phyloP scores from a whole-genome alignment of 37 sponge, comb jelly and placozoan species.

The Crambe crambe region DNA sequence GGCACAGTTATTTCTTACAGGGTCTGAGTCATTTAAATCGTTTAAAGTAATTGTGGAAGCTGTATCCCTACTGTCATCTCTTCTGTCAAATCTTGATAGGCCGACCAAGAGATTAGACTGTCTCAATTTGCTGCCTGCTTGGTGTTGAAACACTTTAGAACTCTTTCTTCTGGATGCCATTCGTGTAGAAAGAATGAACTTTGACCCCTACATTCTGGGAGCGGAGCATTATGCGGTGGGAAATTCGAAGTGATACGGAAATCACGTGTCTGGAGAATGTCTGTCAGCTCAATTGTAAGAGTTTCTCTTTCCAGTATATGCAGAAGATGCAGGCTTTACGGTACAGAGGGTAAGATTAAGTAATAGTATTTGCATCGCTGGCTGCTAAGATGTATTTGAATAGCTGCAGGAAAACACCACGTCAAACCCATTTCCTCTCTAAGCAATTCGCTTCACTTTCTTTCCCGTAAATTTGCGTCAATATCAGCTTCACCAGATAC shows the following conservation, averaged over 20 bases:
- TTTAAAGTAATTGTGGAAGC: background rate
- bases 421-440: too few relatives aligned
- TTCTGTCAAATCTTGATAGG: background rate
- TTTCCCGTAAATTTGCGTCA: too few relatives aligned
- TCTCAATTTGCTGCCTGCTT: background rate
- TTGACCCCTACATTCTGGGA: background rate
- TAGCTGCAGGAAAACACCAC: too few relatives aligned
- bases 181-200: background rate
- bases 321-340: background rate
- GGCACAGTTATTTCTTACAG: background rate
- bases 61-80: background rate
- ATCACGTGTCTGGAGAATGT: slow-evolving; percentile 1
- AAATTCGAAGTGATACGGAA: background rate
- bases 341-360: background rate
- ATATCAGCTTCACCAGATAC: background rate
- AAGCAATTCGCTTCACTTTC: too few relatives aligned
- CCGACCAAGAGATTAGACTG: background rate
- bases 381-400: too few relatives aligned
- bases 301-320: background rate
- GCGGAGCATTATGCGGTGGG: too few relatives aligned
- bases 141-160: background rate
- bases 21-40: background rate
- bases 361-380: too few relatives aligned
- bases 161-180: background rate
- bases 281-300: background rate